These are phyloP conservation scores for Vanessa tameamea DNA, from an alignment of 1,140 invertebrate genomes.

Conservation along the genomic window DNA sequence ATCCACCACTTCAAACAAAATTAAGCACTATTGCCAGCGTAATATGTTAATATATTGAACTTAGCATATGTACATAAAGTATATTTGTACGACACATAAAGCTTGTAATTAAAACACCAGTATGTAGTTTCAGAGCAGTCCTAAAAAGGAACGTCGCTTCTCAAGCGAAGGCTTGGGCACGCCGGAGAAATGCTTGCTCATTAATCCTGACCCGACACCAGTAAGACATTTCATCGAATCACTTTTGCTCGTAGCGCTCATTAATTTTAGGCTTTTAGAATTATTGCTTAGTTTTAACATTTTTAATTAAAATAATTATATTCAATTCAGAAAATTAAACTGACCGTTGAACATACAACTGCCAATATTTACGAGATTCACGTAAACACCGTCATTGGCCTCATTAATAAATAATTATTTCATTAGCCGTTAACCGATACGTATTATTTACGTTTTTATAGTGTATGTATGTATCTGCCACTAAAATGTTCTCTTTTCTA, in stretches of 20 bases:
- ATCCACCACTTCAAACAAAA: too few species aligned
- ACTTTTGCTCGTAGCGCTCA: constrained; percentile 44
- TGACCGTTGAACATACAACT: not conserved
- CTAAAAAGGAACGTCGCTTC: constrained; percentile 73
- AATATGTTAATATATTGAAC: too few species aligned
- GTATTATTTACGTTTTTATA: not conserved
- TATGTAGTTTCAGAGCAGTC: constrained; percentile 77
- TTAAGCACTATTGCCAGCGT: too few species aligned
- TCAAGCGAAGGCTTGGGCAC: constrained; percentile 70
- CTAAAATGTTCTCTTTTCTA: constrained; percentile 78
- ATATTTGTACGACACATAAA: not conserved
- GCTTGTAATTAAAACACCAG: constrained; percentile 55
- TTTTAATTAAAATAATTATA: not conserved
- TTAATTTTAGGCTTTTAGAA: constrained; percentile 23
- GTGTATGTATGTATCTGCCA: constrained; percentile 27
- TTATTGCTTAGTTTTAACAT: constrained; percentile 4
- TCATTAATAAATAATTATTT: not conserved
- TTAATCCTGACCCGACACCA: constrained; percentile 78
- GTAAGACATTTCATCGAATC: constrained; percentile 64
- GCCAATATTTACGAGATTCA: not conserved
- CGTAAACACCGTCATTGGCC: not conserved
- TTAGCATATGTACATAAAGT: not conserved
- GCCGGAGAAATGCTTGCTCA: constrained; percentile 79
- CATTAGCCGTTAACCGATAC: not conserved
- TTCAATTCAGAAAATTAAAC: not conserved